Conservation (phyloP, 2,888 invertebrate species). For the Spodoptera exigua region DNA sequence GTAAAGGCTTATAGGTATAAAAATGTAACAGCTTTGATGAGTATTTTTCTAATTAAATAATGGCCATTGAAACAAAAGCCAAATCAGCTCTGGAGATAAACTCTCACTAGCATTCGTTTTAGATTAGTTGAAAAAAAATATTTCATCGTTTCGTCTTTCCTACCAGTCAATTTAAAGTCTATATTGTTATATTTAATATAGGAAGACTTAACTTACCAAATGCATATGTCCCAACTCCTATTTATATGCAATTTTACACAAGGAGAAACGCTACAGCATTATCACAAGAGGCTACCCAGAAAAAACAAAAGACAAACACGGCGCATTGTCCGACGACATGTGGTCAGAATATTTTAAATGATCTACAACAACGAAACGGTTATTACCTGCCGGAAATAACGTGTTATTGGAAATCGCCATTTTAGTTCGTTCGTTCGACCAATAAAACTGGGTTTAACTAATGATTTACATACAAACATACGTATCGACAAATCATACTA, state of each 20-base stretch:
- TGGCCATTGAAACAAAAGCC: no score
- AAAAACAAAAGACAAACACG: conserved; percentile 41
- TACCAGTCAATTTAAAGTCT: no score
- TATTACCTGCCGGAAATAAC: conserved; percentile 46
- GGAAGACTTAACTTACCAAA: no score
- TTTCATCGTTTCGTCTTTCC: no score
- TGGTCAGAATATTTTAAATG: conserved; percentile 60
- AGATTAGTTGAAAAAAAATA: no score
- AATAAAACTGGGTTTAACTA: conserved; percentile 35
- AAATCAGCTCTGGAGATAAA: no score
- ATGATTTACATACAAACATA: conserved; percentile 36
- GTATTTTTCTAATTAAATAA: no score
- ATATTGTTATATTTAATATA: no score
- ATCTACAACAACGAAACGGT: conserved; percentile 45
- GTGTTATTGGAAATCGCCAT: conserved; percentile 50
- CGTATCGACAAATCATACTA: conserved; percentile 12
- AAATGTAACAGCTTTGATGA: no score
- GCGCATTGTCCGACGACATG: conserved; percentile 66
- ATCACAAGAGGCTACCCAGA: conserved; percentile 26
- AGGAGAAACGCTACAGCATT: conserved; percentile 16
- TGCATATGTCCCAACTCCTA: no score
- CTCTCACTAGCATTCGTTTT: no score
- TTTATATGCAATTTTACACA: not conserved
- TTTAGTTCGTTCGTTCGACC: conserved; percentile 23
- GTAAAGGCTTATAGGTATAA: no score